Base-by-base conservation (phyloP, 2,113 vertebrate genomes). In the Microtus richardsoni region DNA sequence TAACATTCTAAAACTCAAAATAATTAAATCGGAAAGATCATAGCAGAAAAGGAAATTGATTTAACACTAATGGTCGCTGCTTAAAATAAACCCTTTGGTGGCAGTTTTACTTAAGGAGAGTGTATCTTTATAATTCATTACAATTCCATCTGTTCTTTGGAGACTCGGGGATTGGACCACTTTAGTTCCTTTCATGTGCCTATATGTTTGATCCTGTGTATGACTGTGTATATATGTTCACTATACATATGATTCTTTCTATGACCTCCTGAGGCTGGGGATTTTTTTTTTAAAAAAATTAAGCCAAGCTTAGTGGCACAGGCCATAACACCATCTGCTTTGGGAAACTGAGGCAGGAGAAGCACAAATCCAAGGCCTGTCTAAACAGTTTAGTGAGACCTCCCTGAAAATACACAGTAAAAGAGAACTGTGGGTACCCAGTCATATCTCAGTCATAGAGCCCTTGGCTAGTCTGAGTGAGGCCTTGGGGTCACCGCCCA, bases 41-140 rank as follows among this genome's bases (percentile, higher is more conserved):
- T 21, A 36, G 66, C 92, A 36, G 64, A 90, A 88, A 88, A 82
- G 66, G 62, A 93, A 94, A 68, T 62, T 73, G 54, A 58, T 4
- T 58, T 58, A 39, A 49, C 60, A 91, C 83, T 83, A 89, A 70
- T 71, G 47, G 71, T 73, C 91, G 6, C 33, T 58, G 24, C 79
- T 94, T 91, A 30, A 41, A n/a, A 30, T 88, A 47, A 52, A 82
- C 74, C 52, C 11, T 86, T 91, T 89, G 39, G 41, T 86, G 24
- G 64, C 95, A 94, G 83, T 54, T 73, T 44, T 73, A 60, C 62
- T 66, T 82, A 85, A 77, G 16, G 16, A 68, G 66, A 58, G 5
- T 64, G 83, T 92, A 84, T 93, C 60, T 85, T 93, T 47, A 77
- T 60, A 73, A 82, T 77, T 88, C 89, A 0, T 95, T 97, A 74